Evolutionary conservation across 92 coral and sea anemone species (phyloP), one percentile per base, ranked within the genome.

Genomic region (Porites divaricata): DNA sequence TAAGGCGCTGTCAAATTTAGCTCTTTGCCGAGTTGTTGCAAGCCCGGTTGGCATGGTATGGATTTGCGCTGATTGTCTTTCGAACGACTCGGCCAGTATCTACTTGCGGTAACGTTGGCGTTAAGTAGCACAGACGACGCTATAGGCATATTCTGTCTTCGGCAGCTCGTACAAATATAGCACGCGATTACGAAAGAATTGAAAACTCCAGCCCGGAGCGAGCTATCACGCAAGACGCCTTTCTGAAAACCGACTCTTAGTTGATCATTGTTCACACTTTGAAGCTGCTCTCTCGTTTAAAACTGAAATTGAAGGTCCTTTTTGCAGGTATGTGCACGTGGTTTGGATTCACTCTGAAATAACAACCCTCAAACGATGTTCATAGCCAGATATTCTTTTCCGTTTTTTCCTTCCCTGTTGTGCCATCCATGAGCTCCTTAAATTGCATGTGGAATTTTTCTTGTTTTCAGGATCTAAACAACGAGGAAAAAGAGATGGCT

Each of bases 171-270:
- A 72, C 81, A 64, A 15, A 28, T 3, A 10, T 24, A 19, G 13
- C 69, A 51, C 79, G 23, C 9, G 13, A 1, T 10, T 23, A 6
- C 19, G 41, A 17, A 53, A 13, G 15, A 63, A 66, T 79, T 67
- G 51, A 51, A 79, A 79, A 52, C 21, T 2, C 62, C 9, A 4
- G 56, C 2, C 20, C 61, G 8, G 9, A 1, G 67, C 28, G 35
- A 13, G 77, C 61, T 5, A 70, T 68, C 76, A 80, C 85, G 85
- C 57, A 69, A 68, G 85, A 80, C 85, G 85, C 85, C 63, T 28
- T 63, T 4, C 6, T 1, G 41, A 12, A 11, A 41, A 69, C n/a
- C 63, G 52, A 52, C 25, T 63, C 49, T n/a, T 11, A 23, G 23
- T 16, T 49, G 53, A 28, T 58, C 70, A 19, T 35, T 63, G 63